These are phyloP conservation scores for Tetranychus truncatus DNA, from an alignment of 2,888 invertebrate species.

Conservation along the genomic window DNA sequence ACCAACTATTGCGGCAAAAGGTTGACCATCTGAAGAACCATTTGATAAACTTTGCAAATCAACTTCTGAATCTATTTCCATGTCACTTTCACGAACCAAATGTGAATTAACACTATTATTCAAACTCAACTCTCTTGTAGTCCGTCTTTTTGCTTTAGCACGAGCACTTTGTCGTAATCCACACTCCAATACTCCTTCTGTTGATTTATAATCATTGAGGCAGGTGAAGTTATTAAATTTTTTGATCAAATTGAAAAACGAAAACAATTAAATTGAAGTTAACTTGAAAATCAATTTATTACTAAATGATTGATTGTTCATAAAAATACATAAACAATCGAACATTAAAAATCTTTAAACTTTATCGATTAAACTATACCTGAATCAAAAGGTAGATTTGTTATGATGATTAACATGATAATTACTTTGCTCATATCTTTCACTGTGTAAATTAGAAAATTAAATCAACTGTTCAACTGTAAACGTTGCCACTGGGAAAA, in stretches of 20 bases:
- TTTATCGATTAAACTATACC: neutral
- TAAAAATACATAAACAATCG: neutral
- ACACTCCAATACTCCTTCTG: neutral
- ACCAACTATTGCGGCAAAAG: neutral
- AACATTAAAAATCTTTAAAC: neutral
- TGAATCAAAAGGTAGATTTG: neutral
- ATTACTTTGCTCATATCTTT: neutral
- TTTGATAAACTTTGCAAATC: neutral
- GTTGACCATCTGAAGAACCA: neutral
- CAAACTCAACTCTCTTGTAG: neutral
- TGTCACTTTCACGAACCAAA: neutral
- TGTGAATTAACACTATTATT: neutral
- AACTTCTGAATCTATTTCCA: neutral
- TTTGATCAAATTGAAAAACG: neutral
- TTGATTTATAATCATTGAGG: neutral
- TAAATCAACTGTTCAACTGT: neutral
- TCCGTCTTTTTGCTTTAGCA: neutral
- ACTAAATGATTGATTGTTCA: neutral
- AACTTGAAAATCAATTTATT: neutral
- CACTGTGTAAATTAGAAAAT: neutral
- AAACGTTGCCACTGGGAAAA: no score
- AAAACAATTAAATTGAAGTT: neutral
- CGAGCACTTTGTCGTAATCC: conserved; percentile 1
- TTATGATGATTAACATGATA: neutral
- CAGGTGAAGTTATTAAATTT: no score